Evolutionary conservation across 2,888 invertebrate species (phyloP).

Genomic region (Erebia aethiops): DNA sequence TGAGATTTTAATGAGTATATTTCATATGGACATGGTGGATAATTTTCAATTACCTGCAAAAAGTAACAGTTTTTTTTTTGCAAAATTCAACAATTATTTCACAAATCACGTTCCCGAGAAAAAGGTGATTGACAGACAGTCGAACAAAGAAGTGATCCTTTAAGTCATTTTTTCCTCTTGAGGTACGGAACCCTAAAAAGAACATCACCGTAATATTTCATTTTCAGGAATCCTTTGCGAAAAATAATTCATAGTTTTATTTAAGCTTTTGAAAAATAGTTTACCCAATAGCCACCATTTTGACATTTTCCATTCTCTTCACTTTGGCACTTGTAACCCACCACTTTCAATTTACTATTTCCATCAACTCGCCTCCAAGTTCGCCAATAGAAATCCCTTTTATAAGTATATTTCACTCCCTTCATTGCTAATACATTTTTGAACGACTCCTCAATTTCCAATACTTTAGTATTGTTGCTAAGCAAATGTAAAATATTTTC

Average conservation of each 20-base stretch:
- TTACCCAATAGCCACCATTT: conserved; percentile 60
- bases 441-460: conserved; percentile 53
- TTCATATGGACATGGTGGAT: conserved; percentile 59
- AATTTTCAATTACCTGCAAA: conserved; percentile 60
- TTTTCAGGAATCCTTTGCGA: too few species aligned
- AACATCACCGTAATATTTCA: too few species aligned
- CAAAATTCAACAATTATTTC: neutral
- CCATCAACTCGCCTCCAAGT: conserved; percentile 59
- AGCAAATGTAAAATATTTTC: conserved; percentile 31
- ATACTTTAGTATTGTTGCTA: conserved; percentile 4
- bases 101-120: too few species aligned
- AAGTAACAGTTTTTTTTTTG: conserved; percentile 11
- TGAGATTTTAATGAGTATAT: conserved; percentile 52
- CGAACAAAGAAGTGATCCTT: too few species aligned
- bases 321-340: conserved; percentile 57
- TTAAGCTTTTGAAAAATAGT: neutral
- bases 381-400: conserved; percentile 61
- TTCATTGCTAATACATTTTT: conserved; percentile 54
- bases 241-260: too few species aligned
- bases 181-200: too few species aligned
- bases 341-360: conserved; percentile 37
- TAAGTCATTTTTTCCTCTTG: too few species aligned
- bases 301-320: conserved; percentile 47
- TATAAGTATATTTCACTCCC: conserved; percentile 57
- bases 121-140: too few species aligned